phyloP scores from a whole-genome alignment of 2,888 invertebrate genomes.

The Pandemis heparana region DNA sequence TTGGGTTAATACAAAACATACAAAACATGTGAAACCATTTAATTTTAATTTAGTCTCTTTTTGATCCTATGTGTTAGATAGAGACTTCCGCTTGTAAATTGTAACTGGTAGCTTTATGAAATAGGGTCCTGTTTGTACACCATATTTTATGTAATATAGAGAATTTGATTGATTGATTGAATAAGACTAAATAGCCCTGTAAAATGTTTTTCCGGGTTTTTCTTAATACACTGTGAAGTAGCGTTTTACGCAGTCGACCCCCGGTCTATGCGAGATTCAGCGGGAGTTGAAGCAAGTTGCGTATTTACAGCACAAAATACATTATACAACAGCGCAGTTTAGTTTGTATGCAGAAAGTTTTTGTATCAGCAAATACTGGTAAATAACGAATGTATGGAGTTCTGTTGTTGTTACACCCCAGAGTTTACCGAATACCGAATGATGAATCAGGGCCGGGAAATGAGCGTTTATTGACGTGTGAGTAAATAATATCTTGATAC shows the following conservation, averaged over 20 bases:
- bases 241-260: neutral
- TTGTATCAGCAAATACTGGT: conserved; percentile 32
- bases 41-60: no score
- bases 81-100: no score
- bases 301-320: conserved; percentile 46
- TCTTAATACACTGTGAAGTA: neutral
- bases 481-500: no score
- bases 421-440: neutral
- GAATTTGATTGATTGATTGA: no score
- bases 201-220: neutral
- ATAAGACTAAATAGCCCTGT: no score
- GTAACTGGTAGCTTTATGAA: no score
- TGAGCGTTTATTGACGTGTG: no score
- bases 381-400: conserved; percentile 29
- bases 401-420: conserved; percentile 12
- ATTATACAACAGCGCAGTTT: conserved; percentile 28
- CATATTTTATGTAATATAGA: no score
- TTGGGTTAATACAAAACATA: no score
- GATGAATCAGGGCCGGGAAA: neutral
- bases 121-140: no score
- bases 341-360: conserved; percentile 37
- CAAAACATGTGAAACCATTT: no score
- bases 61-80: no score
- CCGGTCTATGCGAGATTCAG: conserved; percentile 52
- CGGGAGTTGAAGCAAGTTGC: conserved; percentile 49